Evolutionary conservation across 2,797 vertebrate species (phyloP).

Genomic region (Tauraco hartlaubi): DNA sequence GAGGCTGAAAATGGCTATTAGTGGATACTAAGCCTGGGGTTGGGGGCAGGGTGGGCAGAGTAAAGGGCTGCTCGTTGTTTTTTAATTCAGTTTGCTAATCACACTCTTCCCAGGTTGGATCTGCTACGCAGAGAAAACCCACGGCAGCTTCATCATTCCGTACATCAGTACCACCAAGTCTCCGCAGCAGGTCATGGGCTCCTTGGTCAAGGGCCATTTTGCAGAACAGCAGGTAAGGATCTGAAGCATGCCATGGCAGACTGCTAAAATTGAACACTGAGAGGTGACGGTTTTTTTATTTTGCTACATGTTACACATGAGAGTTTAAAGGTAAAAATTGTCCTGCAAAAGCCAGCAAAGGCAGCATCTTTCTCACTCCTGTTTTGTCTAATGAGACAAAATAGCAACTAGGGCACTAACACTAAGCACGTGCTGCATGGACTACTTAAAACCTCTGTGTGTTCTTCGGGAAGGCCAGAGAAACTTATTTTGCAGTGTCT

Average conservation of each 20-base stretch:
- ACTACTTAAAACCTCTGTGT: background rate
- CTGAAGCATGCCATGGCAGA: background rate
- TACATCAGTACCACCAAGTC: conserved; percentile 93
- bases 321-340: background rate
- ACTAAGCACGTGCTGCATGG: background rate
- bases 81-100: background rate
- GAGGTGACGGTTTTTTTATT: background rate
- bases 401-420: background rate
- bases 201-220: conserved; percentile 91
- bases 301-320: background rate
- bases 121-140: conserved; percentile 98
- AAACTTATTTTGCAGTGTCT: background rate
- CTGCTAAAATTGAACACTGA: accelerated
- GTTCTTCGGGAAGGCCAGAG: background rate
- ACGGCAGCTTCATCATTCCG: conserved; percentile 91
- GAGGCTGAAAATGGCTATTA: background rate
- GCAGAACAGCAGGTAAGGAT: conserved; percentile 86
- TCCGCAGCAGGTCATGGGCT: conserved; percentile 97
- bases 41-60: background rate
- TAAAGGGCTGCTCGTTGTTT: background rate
- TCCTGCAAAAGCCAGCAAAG: background rate
- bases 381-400: background rate
- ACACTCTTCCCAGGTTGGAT: conserved; percentile 88
- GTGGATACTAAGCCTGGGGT: accelerated
- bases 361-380: background rate